Percentiles rank a stretch among this genome's conserved stretches.
Evolutionary conservation across 2,888 invertebrate genomes (phyloP).

Genomic region (Hirtodrosophila cameraria): DNA sequence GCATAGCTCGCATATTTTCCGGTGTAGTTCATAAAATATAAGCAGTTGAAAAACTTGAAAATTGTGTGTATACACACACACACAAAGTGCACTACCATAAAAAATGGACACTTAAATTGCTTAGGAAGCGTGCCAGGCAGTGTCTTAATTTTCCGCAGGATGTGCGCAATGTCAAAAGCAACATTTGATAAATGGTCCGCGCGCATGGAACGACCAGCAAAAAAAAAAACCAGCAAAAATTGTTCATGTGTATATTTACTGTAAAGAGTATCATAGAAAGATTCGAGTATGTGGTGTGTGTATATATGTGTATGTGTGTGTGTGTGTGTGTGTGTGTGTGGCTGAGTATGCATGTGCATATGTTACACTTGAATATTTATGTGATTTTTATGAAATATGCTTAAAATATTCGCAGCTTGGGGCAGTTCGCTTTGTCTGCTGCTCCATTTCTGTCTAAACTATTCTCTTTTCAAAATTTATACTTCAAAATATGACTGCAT

Average conservation of each 20-base stretch:
- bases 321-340: not conserved
- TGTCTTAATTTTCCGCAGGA: conserved; percentile 77
- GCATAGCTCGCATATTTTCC: not conserved
- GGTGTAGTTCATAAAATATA: conserved; percentile 26
- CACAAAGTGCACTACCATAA: conserved; percentile 28
- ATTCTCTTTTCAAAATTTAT: no score
- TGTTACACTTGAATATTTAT: conserved; percentile 63
- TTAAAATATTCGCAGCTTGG: conserved; percentile 23
- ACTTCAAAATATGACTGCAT: no score
- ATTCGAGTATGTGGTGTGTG: no score
- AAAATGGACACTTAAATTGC: conserved; percentile 72
- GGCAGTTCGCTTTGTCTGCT: conserved; percentile 5
- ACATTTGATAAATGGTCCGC: conserved; percentile 72
- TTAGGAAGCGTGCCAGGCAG: conserved; percentile 72
- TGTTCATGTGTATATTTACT: not conserved
- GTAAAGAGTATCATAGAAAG: no score
- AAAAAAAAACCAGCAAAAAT: conserved; percentile 32
- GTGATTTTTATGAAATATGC: conserved; percentile 52
- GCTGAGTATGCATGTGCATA: conserved; percentile 35
- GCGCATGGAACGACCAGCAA: conserved; percentile 41
- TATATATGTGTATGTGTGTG: not conserved
- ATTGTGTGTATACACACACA: conserved; percentile 2
- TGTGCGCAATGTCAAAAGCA: conserved; percentile 75
- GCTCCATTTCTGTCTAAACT: not conserved
- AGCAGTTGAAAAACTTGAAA: conserved; percentile 20